Evolutionary conservation across 2,113 vertebrate species (phyloP).

Genomic region (Epinephelus moara): DNA sequence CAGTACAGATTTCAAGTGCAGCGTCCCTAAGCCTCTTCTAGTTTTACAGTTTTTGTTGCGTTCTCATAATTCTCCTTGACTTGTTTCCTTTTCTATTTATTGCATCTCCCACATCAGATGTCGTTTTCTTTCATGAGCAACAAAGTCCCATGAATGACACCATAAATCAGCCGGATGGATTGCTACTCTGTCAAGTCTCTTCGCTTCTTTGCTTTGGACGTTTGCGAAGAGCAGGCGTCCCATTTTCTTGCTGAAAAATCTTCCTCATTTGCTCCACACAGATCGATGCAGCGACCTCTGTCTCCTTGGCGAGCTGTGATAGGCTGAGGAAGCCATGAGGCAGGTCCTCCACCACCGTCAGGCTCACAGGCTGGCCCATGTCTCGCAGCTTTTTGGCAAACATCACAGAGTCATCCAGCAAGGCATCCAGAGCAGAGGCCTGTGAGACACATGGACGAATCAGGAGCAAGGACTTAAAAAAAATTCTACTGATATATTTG

Average conservation of each 20-base stretch:
- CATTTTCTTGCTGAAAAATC: slow-evolving; percentile 74
- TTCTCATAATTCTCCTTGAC: background rate
- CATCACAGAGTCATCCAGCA: slow-evolving; percentile 93
- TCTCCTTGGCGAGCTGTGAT: slow-evolving; percentile 86
- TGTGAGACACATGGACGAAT: slow-evolving; percentile 53
- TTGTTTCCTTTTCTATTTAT: slow-evolving; percentile 4
- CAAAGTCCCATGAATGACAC: background rate
- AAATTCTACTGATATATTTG: background rate
- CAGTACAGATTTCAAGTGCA: slow-evolving; percentile 34
- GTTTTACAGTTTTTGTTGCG: background rate
- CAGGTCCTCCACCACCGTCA: slow-evolving; percentile 90
- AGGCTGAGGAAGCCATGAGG: slow-evolving; percentile 94
- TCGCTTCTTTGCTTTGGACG: background rate
- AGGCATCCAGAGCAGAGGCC: slow-evolving; percentile 92
- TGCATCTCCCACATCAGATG: background rate
- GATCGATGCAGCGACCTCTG: slow-evolving; percentile 80
- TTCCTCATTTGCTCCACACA: slow-evolving; percentile 86
- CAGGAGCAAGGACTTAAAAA: background rate
- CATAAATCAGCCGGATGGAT: background rate
- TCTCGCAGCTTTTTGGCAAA: slow-evolving; percentile 88
- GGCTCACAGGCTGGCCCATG: slow-evolving; percentile 85
- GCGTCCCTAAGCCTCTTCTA: background rate
- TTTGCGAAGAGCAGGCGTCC: background rate
- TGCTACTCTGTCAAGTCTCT: slow-evolving; percentile 5
- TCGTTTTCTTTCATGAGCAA: background rate